Evolutionary conservation across 2,888 invertebrate genomes (phyloP).

Genomic region (Ormyrus labotus): DNA sequence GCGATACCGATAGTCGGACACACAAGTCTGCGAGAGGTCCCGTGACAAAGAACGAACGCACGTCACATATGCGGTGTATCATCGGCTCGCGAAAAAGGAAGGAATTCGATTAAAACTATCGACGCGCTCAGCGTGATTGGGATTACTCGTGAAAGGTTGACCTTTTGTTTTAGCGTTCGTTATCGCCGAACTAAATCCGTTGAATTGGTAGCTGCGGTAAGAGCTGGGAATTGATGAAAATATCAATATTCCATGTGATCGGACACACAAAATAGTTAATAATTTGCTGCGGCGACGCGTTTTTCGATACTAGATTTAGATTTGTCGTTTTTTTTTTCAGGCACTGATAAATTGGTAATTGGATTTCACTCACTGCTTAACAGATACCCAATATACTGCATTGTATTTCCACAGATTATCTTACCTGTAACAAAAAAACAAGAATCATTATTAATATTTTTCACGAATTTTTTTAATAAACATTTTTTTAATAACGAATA

Average conservation of each 20-base stretch:
- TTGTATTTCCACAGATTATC: background rate
- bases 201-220: background rate
- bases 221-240: constrained; percentile 8
- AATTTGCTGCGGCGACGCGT: too few species aligned
- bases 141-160: constrained; percentile 22
- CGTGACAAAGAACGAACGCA: too few species aligned
- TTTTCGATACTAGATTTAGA: too few species aligned
- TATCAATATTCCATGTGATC: background rate
- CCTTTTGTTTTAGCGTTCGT: constrained; percentile 4
- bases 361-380: constrained; percentile 13
- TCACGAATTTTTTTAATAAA: background rate
- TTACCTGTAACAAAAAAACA: constrained; percentile 45
- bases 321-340: too few species aligned
- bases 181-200: constrained; percentile 6
- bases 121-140: background rate
- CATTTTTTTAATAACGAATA: too few species aligned
- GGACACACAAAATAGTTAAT: too few species aligned
- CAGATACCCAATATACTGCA: background rate
- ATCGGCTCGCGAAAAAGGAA: background rate
- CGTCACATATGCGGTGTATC: background rate
- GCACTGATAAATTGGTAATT: too few species aligned
- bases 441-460: background rate
- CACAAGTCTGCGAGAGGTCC: too few species aligned
- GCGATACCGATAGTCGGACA: too few species aligned
- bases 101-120: background rate